Conservation (phyloP, 2,113 vertebrate genomes). For the Aegithalos caudatus region DNA sequence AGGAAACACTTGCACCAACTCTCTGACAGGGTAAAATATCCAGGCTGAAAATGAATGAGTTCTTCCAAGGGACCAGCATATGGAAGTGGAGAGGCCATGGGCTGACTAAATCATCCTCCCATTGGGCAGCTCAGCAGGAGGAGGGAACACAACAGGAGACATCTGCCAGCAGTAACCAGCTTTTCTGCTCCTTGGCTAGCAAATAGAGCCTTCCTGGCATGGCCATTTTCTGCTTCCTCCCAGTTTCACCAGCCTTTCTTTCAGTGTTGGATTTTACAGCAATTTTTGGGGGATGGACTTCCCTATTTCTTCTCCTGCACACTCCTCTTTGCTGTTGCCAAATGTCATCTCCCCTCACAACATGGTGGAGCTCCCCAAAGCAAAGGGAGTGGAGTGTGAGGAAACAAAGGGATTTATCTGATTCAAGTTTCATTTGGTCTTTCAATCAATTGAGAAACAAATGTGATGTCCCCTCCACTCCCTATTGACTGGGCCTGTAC, state of each 20-base stretch:
- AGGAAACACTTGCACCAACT: accelerated
- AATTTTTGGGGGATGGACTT: slow-evolving; percentile 13
- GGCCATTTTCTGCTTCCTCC: background rate
- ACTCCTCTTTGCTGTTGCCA: slow-evolving; percentile 5
- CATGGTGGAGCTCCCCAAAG: background rate
- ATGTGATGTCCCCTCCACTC: background rate
- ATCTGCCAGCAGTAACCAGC: background rate
- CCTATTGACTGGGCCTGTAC: background rate
- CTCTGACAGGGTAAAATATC: background rate
- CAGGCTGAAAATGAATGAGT: background rate
- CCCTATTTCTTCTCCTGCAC: slow-evolving; percentile 1
- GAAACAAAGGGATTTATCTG: slow-evolving; percentile 14
- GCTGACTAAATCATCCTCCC: background rate
- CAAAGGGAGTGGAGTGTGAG: slow-evolving; percentile 23
- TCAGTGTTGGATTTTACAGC: slow-evolving; percentile 13
- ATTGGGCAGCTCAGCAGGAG: background rate
- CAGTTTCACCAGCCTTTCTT: background rate
- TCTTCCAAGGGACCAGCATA: background rate
- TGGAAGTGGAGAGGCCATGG: background rate
- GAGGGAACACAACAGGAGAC: background rate
- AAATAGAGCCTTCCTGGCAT: background rate
- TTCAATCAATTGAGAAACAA: slow-evolving; percentile 28
- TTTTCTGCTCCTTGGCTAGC: background rate
- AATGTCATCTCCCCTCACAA: background rate
- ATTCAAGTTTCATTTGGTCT: slow-evolving; percentile 25